These are phyloP conservation scores for Leptoclinus maculatus DNA, from an alignment of 2,797 vertebrate species.

Conservation along the genomic window DNA sequence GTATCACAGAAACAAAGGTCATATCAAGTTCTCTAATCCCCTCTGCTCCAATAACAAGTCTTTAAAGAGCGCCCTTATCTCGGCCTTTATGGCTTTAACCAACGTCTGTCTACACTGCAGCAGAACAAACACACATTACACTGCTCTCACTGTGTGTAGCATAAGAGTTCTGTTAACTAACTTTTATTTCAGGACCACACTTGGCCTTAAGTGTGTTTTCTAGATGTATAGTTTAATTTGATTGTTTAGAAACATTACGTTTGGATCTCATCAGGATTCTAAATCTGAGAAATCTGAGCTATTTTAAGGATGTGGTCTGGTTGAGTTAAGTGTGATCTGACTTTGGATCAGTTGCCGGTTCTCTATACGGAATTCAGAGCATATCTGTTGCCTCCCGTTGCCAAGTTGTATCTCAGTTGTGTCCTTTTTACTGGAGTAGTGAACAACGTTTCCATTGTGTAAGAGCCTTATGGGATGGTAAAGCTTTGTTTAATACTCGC, in stretches of 20 bases:
- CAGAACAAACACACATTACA: not conserved
- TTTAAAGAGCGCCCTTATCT: conserved; percentile 6
- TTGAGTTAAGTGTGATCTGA: not conserved
- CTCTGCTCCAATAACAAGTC: not conserved
- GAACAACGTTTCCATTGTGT: no score
- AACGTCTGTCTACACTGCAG: not conserved
- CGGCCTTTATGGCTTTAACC: not conserved
- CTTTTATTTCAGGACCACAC: not conserved
- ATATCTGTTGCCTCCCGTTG: not conserved
- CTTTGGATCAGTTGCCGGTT: not conserved
- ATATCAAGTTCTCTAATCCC: conserved; percentile 7
- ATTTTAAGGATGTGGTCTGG: not conserved
- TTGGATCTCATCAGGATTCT: not conserved
- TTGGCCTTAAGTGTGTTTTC: not conserved
- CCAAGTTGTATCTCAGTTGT: not conserved
- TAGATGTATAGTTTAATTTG: not conserved
- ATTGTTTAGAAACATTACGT: not conserved
- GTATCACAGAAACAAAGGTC: conserved; percentile 25
- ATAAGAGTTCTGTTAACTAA: not conserved
- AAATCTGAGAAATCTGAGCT: not conserved
- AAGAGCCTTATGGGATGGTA: no score
- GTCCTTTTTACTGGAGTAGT: not conserved
- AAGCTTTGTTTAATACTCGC: no score
- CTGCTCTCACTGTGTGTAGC: not conserved
- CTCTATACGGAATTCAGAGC: not conserved